Evolutionary conservation across 2,113 vertebrate species (phyloP), one percentile per base, ranked within the genome.

Genomic region (Pelusios castaneus): DNA sequence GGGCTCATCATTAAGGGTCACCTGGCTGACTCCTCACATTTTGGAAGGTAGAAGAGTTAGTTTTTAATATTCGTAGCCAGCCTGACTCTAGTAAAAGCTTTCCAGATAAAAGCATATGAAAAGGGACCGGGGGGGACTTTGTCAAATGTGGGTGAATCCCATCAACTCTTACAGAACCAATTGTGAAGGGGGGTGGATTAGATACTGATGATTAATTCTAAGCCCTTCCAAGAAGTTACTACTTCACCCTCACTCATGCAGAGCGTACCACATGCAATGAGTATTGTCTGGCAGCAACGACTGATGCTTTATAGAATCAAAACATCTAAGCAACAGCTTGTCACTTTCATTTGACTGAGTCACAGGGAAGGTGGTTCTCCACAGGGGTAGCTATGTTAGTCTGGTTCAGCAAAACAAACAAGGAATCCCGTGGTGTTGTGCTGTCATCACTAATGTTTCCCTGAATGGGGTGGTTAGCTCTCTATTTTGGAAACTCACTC

Each of bases 41-140:
- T 95, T 94, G 90, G 81, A 96, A 75, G 84, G 94, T 93, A 96
- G 63, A 63, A 63, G 60, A 89, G 88, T 85, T 95, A 88, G 11
- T 92, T 94, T 90, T 82, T 24, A 77, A 95, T 92, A 87, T 88
- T 90, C 87, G 60, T 85, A 97, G 89, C 80, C 60, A 93, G 67
- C 49, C 82, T 6, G 73, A 75, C 70, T 24, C 12, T 14, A 31
- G 77, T 91, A 90, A 91, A 92, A 93, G 84, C 92, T 93, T 89
- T 41, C 83, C 96, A 54, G 8, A 85, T 92, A 88, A 94, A 52
- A 94, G 45, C 63, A 49, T 63, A 75, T 78, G 90, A 84, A 91
- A 95, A 94, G 49, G 56, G 86, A 80, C 86, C 92, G 60, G 41
- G 4, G 4, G 63, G 41, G 80, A 10, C 82, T 67, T 94, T 82